These are phyloP conservation scores for Montifringilla adamsi DNA, from an alignment of 2,113 vertebrate species.

Conservation along the genomic window DNA sequence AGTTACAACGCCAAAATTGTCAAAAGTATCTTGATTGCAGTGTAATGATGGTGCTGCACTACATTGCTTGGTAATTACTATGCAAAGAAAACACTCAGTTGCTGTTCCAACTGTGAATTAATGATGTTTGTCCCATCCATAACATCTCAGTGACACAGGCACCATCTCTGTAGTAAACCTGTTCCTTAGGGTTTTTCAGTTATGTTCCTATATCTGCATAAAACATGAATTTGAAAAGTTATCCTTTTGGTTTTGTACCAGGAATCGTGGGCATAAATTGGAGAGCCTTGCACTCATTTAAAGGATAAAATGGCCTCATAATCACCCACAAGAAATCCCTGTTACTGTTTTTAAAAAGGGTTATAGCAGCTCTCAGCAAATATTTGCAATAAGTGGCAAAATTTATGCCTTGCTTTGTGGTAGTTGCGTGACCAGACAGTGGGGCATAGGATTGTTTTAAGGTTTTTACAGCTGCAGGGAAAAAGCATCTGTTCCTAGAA, in stretches of 20 bases:
- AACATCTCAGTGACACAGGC: background rate
- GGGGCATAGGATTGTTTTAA: constrained; percentile 88
- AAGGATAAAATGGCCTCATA: constrained; percentile 54
- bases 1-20: background rate
- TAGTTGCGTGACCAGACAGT: constrained; percentile 97
- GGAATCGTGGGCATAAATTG: constrained; percentile 19
- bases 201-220: background rate
- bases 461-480: constrained; percentile 94
- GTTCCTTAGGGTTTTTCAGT: background rate
- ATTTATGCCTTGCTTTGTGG: constrained; percentile 84
- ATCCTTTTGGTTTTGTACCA: constrained; percentile 30
- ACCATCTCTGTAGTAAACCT: background rate
- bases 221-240: constrained; percentile 23
- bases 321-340: constrained; percentile 60
- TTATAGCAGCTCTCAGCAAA: constrained; percentile 87
- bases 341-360: constrained; percentile 69
- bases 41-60: background rate
- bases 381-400: constrained; percentile 92
- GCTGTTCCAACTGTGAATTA: background rate
- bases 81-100: constrained; percentile 3
- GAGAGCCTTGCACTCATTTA: constrained; percentile 55
- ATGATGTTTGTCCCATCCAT: background rate
- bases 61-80: background rate
- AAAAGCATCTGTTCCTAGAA: constrained; percentile 95
- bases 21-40: background rate